These are phyloP conservation scores for Argynnis bischoffii DNA, from an alignment of 2,888 invertebrate species.

Conservation along the genomic window DNA sequence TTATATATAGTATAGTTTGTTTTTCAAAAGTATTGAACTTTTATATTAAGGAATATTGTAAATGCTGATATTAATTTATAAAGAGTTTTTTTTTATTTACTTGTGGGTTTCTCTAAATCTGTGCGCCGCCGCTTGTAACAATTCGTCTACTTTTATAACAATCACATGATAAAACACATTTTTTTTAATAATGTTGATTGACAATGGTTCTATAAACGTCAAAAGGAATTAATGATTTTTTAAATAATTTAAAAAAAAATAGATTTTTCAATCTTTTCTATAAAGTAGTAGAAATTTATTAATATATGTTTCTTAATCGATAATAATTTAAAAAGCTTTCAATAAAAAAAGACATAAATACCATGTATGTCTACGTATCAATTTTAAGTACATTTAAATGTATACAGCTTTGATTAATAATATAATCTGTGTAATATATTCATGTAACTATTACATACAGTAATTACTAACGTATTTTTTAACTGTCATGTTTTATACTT, in stretches of 20 bases:
- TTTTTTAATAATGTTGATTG: no score
- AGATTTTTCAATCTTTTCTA: not conserved
- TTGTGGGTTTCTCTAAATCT: no score
- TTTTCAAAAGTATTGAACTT: no score
- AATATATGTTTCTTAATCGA: not conserved
- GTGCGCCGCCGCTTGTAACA: not conserved
- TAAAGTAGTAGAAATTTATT: not conserved
- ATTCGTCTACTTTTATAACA: no score
- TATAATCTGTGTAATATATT: slow-evolving; percentile 22
- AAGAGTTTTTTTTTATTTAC: no score
- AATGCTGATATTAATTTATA: no score
- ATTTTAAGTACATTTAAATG: slow-evolving; percentile 1
- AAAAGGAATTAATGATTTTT: no score
- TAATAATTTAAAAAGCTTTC: no score
- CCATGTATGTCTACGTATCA: not conserved
- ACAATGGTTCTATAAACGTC: no score
- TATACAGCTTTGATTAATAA: not conserved
- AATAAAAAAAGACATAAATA: not conserved
- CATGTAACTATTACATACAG: slow-evolving; percentile 13
- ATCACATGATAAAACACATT: no score
- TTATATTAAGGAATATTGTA: no score
- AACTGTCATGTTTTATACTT: slow-evolving; percentile 5
- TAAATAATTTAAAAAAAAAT: not conserved
- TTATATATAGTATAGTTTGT: no score
- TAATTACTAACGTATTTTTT: slow-evolving; percentile 20